Conservation (phyloP, 2,113 vertebrate genomes). For the Siniperca knerii region DNA sequence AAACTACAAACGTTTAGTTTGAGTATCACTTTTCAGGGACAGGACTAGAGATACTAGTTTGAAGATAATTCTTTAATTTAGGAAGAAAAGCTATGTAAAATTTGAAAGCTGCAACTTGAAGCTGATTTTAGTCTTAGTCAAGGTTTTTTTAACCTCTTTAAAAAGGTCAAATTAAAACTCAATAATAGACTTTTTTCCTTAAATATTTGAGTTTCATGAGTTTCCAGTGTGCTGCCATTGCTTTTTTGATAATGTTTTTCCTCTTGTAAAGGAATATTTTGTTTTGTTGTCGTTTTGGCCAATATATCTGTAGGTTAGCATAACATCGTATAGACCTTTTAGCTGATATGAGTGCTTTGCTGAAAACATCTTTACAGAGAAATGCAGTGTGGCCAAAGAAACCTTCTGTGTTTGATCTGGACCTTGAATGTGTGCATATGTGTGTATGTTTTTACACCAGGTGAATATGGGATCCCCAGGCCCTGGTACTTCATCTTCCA, state of each 20-base stretch:
- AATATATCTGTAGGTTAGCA: not conserved
- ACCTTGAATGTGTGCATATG: not conserved
- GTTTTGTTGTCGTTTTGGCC: not conserved
- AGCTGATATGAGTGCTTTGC: not conserved
- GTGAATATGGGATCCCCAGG: constrained; percentile 90
- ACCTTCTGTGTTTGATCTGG: not conserved
- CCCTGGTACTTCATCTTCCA: constrained; percentile 93
- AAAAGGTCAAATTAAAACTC: not conserved
- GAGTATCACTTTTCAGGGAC: not conserved
- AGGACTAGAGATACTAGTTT: not conserved
- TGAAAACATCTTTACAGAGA: not conserved
- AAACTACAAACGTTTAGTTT: not conserved
- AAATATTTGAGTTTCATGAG: not conserved
- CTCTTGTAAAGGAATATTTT: not conserved
- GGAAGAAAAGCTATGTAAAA: not conserved
- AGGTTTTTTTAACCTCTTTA: not conserved
- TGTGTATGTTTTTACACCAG: constrained; percentile 71
- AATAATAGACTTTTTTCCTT: not conserved
- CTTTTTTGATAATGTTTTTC: not conserved
- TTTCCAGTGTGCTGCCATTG: not conserved
- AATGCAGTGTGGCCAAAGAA: not conserved
- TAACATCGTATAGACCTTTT: not conserved
- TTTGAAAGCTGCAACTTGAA: not conserved
- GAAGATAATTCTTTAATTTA: not conserved
- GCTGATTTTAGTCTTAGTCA: not conserved